A percentile compares a stretch with the other conserved stretches of the same genome.
These are phyloP conservation scores for Apamea epomidion DNA, from an alignment of 2,888 invertebrate genomes.

Conservation along the genomic window DNA sequence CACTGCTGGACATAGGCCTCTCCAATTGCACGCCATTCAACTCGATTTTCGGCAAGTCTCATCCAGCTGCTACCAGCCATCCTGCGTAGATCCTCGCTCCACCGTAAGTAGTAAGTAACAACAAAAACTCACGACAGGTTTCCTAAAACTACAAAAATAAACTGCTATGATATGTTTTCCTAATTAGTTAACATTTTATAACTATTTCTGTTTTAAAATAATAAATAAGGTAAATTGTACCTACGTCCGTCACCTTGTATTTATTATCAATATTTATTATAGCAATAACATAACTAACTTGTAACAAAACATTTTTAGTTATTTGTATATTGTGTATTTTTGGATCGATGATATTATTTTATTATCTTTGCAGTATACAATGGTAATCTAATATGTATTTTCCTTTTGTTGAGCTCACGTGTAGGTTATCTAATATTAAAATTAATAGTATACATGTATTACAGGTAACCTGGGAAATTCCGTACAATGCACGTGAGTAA, in stretches of 20 bases:
- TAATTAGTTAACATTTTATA: background rate
- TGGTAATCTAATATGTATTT: background rate
- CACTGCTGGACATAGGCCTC: too few relatives aligned
- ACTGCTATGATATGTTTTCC: background rate
- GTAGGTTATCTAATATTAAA: background rate
- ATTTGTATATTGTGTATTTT: conserved; percentile 6
- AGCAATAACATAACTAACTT: background rate
- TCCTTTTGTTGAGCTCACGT: background rate
- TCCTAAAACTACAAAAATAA: background rate
- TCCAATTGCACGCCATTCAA: too few relatives aligned
- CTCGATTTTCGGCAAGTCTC: too few relatives aligned
- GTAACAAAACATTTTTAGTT: background rate
- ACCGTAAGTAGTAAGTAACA: too few relatives aligned
- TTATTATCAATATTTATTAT: background rate
- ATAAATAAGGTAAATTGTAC: background rate
- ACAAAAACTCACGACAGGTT: background rate
- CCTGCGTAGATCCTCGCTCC: too few relatives aligned
- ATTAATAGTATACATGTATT: background rate
- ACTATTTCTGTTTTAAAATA: background rate
- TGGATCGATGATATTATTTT: conserved; percentile 16
- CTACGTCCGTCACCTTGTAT: background rate
- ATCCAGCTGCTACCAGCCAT: too few relatives aligned
- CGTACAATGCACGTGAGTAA: background rate
- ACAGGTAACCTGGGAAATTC: background rate
- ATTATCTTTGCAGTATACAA: background rate